Base-by-base conservation (phyloP, 2,113 vertebrate genomes). In the Rhombomys opimus region DNA sequence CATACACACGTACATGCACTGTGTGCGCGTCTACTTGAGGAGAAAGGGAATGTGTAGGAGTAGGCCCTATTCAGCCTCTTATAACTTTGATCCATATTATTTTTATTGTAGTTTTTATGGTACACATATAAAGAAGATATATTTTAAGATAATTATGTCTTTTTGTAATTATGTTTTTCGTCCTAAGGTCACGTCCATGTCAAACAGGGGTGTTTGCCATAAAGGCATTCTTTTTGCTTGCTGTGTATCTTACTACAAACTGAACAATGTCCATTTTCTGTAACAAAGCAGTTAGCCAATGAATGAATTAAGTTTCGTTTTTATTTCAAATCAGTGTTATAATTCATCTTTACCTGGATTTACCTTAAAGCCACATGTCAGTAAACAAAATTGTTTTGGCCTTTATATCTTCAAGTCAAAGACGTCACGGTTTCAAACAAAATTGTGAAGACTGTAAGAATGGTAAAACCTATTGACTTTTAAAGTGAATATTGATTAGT, bases 251-350 rank as follows among this genome's bases (percentile, higher is more conserved):
- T 70, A 15, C n/a, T 89, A 57, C 12, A 38, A 68, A 76, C 50
- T 30, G 15, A 75, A 90, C 41, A 41, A 22, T 63, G 22, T 32
- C 18, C 46, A 82, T 41, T 76, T 82, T 94, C 38, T 84, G 2
- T 72, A 57, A 65, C 65, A 94, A 80, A 95, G 10, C 12, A 59
- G 10, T 32, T 75, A 80, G 35, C 23, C 88, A 93, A 78, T 89
- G 89, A 87, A 75, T 84, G 41, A 95, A 93, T 81, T 91, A 75
- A 68, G 13, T 57, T 86, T 9, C 0, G 78, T 65, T 94, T 68
- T 87, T 89, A 95, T 92, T 96, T 95, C 41, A 92, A 95, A 61
- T 73, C 72, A 73, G 35, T 76, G 27, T 52, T 91, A 4, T n/a
- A 78, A 82, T 89, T 87, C 17, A 85, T 94, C 89, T 18, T 32